Base-by-base conservation (phyloP, 2,113 vertebrate species). In the Hipposideros armiger region DNA sequence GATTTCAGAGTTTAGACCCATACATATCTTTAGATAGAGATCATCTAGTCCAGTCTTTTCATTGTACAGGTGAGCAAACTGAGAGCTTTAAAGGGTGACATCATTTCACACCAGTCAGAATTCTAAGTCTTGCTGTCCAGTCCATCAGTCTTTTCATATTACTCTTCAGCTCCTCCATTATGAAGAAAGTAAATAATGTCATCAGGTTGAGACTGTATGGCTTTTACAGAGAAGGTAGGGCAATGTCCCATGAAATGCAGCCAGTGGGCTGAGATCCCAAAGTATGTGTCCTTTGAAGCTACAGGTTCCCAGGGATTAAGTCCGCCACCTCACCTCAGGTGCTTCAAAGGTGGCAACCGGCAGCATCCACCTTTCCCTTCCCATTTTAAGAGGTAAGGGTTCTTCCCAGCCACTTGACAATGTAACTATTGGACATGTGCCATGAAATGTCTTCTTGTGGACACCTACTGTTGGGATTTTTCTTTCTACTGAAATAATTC, bases 221-320 rank as follows among this genome's bases (percentile, higher is more conserved):
- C 84, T 94, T 93, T 93, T 64, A 64, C 87, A 72, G 67, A 93
- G 95, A 42, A 93, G 70, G 78, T 19, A 84, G 76, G 64, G 82
- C 87, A 90, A 58, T 13, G 80, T 72, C 73, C 91, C 74, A 84
- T 88, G 82, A 96, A 95, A 88, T 84, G 58, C 42, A 19, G 80
- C 56, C 36, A n/a, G n/a, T 87, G 42, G 77, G 90, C 91, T 66
- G 24, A 64, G 58, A 91, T 92, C 74, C 91, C 96, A 72, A 97
- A 91, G 66, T 83, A 88, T 76, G 83, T 96, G 93, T 96, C 94
- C 84, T 96, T 96, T 96, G 74, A 32, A 91, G 54, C 30, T 17
- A 14, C 56, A 52, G 83, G 50, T 80, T 95, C 54, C 20, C 69
- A 60, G 87, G 73, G 89, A 94, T 94, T 78, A 94, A 83, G 56